Evolutionary conservation across 1,140 invertebrate species (phyloP).

Genomic region (Choristoneura fumiferana): DNA sequence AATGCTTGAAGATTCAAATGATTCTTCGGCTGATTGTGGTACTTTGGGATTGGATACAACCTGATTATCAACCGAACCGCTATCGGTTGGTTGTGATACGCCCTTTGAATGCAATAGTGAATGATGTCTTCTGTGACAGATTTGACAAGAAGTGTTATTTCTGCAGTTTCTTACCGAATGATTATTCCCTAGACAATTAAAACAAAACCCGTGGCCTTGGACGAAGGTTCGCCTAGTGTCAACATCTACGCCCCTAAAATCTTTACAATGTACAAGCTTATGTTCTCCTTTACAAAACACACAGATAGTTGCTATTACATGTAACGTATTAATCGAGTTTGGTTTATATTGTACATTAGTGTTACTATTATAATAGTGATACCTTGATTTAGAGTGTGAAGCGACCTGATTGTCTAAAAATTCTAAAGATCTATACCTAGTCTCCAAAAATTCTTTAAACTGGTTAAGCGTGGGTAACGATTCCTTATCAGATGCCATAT

Average conservation of each 20-base stretch:
- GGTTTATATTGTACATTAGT: background rate
- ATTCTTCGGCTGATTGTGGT: background rate
- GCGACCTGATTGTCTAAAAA: background rate
- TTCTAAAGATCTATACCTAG: constrained; percentile 28
- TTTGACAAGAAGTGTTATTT: background rate
- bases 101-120: constrained; percentile 21
- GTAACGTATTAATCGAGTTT: background rate
- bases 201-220: too few relatives aligned
- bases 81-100: background rate
- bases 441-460: constrained; percentile 23
- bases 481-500: background rate
- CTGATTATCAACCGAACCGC: background rate
- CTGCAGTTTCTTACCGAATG: too few relatives aligned
- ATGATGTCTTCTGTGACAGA: constrained; percentile 28
- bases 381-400: constrained; percentile 5
- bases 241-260: background rate
- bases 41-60: background rate
- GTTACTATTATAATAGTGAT: background rate
- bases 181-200: too few relatives aligned
- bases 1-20: constrained; percentile 17
- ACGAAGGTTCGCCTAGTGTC: too few relatives aligned
- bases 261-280: background rate
- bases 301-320: background rate
- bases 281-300: background rate
- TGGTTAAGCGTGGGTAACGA: background rate